Evolutionary conservation across 2,888 invertebrate genomes (phyloP).

Genomic region (Drosophila niveifrons): DNA sequence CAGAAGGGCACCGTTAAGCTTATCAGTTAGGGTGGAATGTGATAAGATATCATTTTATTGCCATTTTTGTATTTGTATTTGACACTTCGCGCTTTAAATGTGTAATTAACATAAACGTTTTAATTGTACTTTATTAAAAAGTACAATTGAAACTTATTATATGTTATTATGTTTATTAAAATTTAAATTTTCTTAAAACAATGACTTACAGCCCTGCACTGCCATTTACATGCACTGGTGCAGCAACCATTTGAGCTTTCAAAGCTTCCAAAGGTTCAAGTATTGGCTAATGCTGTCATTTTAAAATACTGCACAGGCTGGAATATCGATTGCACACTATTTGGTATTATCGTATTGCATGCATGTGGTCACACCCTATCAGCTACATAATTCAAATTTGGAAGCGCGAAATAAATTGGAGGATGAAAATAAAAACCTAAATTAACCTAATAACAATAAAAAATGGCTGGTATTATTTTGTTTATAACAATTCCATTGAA

Average conservation of each 20-base stretch:
- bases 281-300: not conserved
- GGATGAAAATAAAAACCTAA: no score
- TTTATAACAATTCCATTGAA: not conserved
- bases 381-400: no score
- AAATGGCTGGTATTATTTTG: not conserved
- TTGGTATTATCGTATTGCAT: no score
- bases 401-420: no score
- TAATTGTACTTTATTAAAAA: not conserved
- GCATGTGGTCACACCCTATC: no score
- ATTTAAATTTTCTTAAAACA: not conserved
- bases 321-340: no score
- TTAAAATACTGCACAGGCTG: no score
- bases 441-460: no score
- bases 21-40: conserved; percentile 25
- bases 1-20: conserved; percentile 27
- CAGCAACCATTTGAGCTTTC: not conserved
- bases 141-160: not conserved
- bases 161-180: no score
- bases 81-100: conserved; percentile 6
- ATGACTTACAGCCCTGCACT: not conserved
- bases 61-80: conserved; percentile 14
- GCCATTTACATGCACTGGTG: not conserved
- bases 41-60: conserved; percentile 43
- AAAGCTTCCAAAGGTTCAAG: not conserved
- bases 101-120: not conserved